Percentiles rank a stretch among this genome's conserved stretches.
phyloP scores from a whole-genome alignment of 2,888 invertebrate species.

The Mesorhabditis spiculigera region DNA sequence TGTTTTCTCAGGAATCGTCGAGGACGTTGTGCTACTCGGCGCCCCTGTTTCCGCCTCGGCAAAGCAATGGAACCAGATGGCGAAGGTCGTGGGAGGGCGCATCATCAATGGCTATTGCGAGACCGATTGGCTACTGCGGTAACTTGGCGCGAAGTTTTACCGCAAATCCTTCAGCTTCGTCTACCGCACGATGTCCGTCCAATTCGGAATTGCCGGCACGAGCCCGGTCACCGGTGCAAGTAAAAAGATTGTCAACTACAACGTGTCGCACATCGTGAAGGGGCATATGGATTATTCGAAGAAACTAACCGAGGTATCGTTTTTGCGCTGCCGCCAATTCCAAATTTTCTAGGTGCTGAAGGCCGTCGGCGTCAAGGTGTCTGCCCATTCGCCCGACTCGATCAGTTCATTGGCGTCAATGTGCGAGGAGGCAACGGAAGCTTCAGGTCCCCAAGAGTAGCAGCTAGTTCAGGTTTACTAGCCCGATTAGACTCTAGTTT shows the following conservation, averaged over 20 bases:
- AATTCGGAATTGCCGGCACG: constrained; percentile 68
- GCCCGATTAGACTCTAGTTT: background rate
- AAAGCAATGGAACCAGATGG: constrained; percentile 63
- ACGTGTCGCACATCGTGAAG: constrained; percentile 66
- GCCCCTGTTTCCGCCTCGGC: constrained; percentile 68
- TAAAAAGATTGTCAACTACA: constrained; percentile 67
- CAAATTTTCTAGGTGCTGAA: constrained; percentile 22
- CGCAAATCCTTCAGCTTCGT: constrained; percentile 61
- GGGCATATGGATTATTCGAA: constrained; percentile 56
- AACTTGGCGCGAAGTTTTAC: background rate
- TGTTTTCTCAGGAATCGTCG: constrained; percentile 66
- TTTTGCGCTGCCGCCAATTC: background rate
- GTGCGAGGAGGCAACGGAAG: constrained; percentile 5
- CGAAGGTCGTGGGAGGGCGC: constrained; percentile 67
- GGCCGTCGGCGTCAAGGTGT: constrained; percentile 45
- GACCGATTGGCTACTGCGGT: constrained; percentile 69
- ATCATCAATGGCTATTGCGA: constrained; percentile 71
- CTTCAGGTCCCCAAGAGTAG: background rate
- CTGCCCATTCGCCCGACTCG: constrained; percentile 27
- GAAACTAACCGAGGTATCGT: constrained; percentile 47
- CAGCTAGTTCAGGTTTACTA: background rate
- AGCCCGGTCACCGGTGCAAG: constrained; percentile 63
- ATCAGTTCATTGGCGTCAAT: constrained; percentile 14
- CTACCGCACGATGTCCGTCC: constrained; percentile 69
- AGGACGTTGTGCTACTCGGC: constrained; percentile 70